Conservation (phyloP, 2,113 vertebrate species). For the Cinclus cinclus region DNA sequence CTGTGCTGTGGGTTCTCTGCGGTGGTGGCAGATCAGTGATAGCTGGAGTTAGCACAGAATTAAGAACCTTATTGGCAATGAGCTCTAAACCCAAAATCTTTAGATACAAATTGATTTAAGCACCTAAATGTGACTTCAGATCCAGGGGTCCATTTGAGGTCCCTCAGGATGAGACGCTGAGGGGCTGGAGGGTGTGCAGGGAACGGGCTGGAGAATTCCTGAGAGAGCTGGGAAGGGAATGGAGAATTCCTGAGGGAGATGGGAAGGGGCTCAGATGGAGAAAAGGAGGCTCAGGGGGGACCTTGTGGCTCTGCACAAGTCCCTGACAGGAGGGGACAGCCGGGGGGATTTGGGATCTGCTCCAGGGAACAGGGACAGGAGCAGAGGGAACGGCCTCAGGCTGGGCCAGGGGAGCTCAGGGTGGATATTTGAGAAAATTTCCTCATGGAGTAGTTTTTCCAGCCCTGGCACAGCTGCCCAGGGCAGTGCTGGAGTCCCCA, state of each 20-base stretch:
- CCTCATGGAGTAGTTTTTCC: rapidly evolving
- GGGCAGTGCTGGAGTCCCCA: neutral
- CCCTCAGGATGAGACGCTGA: rapidly evolving
- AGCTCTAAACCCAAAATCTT: neutral
- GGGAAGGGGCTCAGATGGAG: neutral
- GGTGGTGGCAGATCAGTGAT: neutral
- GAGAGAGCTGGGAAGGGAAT: neutral
- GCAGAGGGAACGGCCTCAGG: no score
- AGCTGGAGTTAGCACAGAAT: neutral
- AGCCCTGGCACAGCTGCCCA: neutral
- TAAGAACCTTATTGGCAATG: neutral
- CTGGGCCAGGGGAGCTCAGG: neutral
- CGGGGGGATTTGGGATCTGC: no score
- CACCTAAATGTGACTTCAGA: neutral
- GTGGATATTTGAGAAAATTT: rapidly evolving
- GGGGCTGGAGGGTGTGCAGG: neutral
- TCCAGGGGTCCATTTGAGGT: neutral
- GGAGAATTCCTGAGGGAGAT: neutral
- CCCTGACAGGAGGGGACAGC: no score
- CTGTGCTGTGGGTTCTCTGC: neutral
- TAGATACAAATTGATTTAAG: neutral
- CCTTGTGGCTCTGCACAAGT: neutral
- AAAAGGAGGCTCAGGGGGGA: neutral
- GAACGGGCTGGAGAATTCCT: neutral
- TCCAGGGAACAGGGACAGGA: no score